Base-by-base conservation (phyloP, 2,888 invertebrate species). In the Sepioteuthis lessoniana region DNA sequence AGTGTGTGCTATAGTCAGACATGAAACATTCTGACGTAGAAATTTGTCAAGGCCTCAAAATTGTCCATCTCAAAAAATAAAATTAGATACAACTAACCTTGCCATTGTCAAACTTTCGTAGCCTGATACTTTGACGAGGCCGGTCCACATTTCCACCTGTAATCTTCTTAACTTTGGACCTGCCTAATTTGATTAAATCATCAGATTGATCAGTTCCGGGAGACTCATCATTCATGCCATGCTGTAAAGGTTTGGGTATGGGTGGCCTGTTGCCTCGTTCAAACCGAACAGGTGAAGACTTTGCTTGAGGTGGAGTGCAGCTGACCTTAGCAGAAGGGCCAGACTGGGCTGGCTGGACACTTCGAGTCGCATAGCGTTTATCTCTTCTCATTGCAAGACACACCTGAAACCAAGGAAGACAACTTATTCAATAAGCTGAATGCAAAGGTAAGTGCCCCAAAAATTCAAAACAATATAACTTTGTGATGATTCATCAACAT, bases 321-420 rank as follows among this genome's bases (percentile, higher is more conserved):
- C 47, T 92, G 42, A 92, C 91, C 37, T 91, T 91, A 42, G 92
- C n/a, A 21, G 92, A 47, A 10, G 46, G 42, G n/a, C 92, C 92
- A 92, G 92, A 38, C 47, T 47, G 42, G 21, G 42, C 46, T n/a
- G 92, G 47, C 92, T 92, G 92, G 46, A 92, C n/a, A 92, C 92
- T 92, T 92, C 92, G 42, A 92, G 92, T 92, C 5, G 42, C 42
- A 92, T 92, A 92, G 92, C 92, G 92, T 92, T 92, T 92, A 92
- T 92, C 92, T 92, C 92, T 92, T 92, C 42, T 42, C 92, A 92
- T 92, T 92, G 92, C 42, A 28, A 92, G 92, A 46, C 42, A 92
- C 46, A n/a, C 47, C 92, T 92, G 92, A 46, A 92, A 92, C 31
- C 31, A 92, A 38, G 21, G 28, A 0, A 92, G 4, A 92, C 1